Evolutionary conservation across 2,113 vertebrate genomes (phyloP), one percentile per base, ranked within the genome.

Genomic region (Dasyurus viverrinus): DNA sequence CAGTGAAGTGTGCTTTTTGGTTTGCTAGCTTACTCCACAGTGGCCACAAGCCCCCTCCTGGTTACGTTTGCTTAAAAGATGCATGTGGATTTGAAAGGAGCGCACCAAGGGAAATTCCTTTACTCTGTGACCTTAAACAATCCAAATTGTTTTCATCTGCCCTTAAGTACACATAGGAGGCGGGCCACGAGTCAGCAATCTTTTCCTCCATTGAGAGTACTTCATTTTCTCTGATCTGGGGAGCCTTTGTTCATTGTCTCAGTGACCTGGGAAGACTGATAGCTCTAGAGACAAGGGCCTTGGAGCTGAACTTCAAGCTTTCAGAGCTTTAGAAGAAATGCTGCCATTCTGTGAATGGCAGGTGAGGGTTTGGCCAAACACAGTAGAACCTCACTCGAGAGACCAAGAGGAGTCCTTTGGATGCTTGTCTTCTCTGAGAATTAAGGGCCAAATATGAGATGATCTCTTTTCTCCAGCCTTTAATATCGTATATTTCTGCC

Each of bases 101-200:
- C 57, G 16, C 50, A 94, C 68, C 68, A 92, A 93, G 48, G 94
- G 89, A 94, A 68, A 54, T 42, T 16, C n/a, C 60, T 96, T 89
- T 93, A n/a, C 26, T 96, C 90, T 93, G 57, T 91, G 53, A 93
- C 16, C 89, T 96, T 92, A 57, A 94, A 96, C 26, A 47, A n/a
- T 96, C 96, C 92, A 89, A n/a, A 42, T 22, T 89, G 91, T 46
- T 93, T 94, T 96, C 91, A 47, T 53, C 76, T 93, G 84, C 52
- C 10, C 90, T 22, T 57, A 91, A 54, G 68, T 95, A 90, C 46
- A 53, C 8, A 91, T 53, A 84, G 36, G 55, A 91, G 89, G 0
- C n/a, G 89, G 53, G 48, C 46, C 26, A 95, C 5, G 89, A 52
- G 22, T 95, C 84, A 48, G 11, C 89, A 50, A 68, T 89, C 52